Percentiles rank a stretch among this genome's conserved stretches.
Conservation (phyloP, 2,888 invertebrate species). For the Standfussiana lucernea region DNA sequence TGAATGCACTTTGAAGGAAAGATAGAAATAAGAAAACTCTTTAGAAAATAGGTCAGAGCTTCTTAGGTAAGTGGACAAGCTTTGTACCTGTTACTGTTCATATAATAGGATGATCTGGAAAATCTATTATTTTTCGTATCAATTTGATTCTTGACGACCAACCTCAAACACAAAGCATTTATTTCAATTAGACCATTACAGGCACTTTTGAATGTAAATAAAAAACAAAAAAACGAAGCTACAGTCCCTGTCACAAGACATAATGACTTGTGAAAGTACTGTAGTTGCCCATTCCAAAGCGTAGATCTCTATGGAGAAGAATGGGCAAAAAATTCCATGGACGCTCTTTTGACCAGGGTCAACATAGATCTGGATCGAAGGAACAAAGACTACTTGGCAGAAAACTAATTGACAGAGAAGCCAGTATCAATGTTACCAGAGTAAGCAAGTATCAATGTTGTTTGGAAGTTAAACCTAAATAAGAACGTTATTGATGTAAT, state of each 20-base stretch:
- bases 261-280: too few relatives aligned
- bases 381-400: too few relatives aligned
- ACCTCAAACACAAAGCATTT: background rate
- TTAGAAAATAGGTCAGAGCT: slow-evolving; percentile 46
- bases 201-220: background rate
- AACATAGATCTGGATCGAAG: background rate
- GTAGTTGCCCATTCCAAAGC: background rate
- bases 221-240: too few relatives aligned
- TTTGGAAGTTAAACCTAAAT: background rate
- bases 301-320: background rate
- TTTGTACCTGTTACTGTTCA: slow-evolving; percentile 19
- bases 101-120: background rate
- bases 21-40: slow-evolving; percentile 36
- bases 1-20: slow-evolving; percentile 43
- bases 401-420: background rate
- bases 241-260: too few relatives aligned
- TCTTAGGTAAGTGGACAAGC: slow-evolving; percentile 15
- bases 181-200: background rate
- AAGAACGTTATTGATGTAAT: background rate
- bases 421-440: too few relatives aligned
- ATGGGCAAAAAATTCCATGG: background rate
- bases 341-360: background rate
- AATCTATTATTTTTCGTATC: background rate
- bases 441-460: background rate
- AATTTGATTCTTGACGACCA: background rate